Conservation (phyloP, 37 sponge, comb jelly and placozoan genomes). For the Beroe ovata region DNA sequence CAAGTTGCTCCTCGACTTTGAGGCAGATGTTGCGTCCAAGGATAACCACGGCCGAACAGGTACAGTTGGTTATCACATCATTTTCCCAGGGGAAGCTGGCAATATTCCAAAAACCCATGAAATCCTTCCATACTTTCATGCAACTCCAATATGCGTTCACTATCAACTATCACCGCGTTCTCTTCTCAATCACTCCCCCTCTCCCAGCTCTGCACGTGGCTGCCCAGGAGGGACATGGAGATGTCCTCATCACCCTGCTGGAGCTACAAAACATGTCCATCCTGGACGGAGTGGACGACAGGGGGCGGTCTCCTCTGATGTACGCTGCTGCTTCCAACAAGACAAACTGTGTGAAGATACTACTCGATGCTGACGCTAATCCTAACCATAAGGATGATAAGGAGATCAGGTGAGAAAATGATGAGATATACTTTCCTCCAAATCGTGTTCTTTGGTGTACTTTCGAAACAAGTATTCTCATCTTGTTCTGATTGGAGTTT, state of each 20-base stretch:
- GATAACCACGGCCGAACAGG: slow-evolving; percentile 65
- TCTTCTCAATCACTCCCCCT: too few relatives aligned
- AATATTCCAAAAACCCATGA: too few relatives aligned
- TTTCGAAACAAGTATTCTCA: too few relatives aligned
- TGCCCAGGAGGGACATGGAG: slow-evolving; percentile 54
- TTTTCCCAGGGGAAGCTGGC: too few relatives aligned
- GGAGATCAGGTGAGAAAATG: slow-evolving; percentile 31
- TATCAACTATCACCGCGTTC: too few relatives aligned
- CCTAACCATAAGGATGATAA: slow-evolving; percentile 49
- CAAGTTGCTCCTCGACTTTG: slow-evolving; percentile 23
- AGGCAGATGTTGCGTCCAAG: slow-evolving; percentile 36
- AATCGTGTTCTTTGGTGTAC: too few relatives aligned
- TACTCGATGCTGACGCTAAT: slow-evolving; percentile 26
- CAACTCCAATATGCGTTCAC: too few relatives aligned
- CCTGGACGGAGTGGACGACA: slow-evolving; percentile 18
- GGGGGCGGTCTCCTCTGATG: slow-evolving; percentile 65
- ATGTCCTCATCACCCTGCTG: slow-evolving; percentile 8
- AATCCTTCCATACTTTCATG: too few relatives aligned
- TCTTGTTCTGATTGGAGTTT: too few relatives aligned
- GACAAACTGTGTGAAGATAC: slow-evolving; percentile 27
- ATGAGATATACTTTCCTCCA: too few relatives aligned
- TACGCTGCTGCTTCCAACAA: slow-evolving; percentile 51
- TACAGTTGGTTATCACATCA: too few relatives aligned
- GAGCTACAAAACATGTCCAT: slow-evolving; percentile 16
- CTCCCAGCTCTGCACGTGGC: slow-evolving; percentile 67